Base-by-base conservation (phyloP, 2,113 vertebrate species). In the Thalassarche chlororhynchos region DNA sequence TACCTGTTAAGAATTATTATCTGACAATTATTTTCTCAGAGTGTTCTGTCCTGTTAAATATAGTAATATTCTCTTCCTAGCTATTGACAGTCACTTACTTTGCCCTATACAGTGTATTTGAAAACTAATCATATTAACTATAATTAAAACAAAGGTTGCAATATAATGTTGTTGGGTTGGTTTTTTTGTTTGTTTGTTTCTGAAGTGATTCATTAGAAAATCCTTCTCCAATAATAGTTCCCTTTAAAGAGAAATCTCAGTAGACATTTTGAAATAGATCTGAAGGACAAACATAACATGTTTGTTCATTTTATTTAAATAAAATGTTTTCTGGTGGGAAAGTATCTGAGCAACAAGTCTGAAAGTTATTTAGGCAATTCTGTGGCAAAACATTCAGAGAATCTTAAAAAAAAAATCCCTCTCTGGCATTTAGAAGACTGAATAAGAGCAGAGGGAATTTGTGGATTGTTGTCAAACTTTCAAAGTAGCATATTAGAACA, bases 301-400 rank as follows among this genome's bases (percentile, higher is more conserved):
- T 89, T 72, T 90, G 40, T 65, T 96, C 66, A 49, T 93, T 92
- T 92, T 84, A 86, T 97, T 94, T 88, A 90, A 95, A 94, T 90
- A 92, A 93, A 71, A 49, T 36, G 2, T 77, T 92, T 98, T 79
- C 87, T 85, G 26, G 9, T 90, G 57, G 38, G 34, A 96, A 96
- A 84, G 36, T 38, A 74, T 94, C 21, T 97, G 31, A 98, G 49
- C 66, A 84, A 94, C 66, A 78, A 60, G 25, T 87, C 80, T 98
- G 64, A 84, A 77, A 91, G 64, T 95, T 87, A 89, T 94, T 94
- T 95, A 97, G 87, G 36, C 12, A 84, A 70, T 83, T 96, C 65
- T 68, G 20, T 64, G 32, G 55, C 34, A 95, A 91, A 95, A 87
- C 72, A 96, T 97, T 97, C 92, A 69, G 85, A 93, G 47, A 95